Evolutionary conservation across 2,113 vertebrate species (phyloP).

Genomic region (Scomber scombrus): DNA sequence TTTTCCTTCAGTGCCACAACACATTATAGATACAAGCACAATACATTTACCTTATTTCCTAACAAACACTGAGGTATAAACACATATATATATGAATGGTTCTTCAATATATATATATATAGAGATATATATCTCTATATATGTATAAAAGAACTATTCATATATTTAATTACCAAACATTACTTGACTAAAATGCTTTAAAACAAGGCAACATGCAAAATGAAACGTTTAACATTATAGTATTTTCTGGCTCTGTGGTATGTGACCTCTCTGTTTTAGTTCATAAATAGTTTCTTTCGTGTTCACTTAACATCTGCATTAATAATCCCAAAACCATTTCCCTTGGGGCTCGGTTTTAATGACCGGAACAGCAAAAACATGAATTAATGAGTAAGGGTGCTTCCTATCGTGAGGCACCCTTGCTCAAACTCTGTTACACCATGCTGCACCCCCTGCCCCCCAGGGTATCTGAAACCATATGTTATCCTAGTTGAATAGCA

Average conservation of each 20-base stretch:
- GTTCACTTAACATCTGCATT: conserved; percentile 58
- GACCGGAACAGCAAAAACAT: conserved; percentile 60
- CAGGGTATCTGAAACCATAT: conserved; percentile 48
- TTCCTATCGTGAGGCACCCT: conserved; percentile 53
- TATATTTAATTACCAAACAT: not conserved
- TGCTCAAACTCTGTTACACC: conserved; percentile 21
- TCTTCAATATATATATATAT: too few species aligned
- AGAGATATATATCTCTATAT: too few species aligned
- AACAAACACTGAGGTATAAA: too few species aligned
- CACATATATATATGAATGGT: too few species aligned
- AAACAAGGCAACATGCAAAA: not conserved
- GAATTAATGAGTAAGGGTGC: conserved; percentile 61
- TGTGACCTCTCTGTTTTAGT: conserved; percentile 48
- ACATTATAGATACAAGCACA: too few species aligned
- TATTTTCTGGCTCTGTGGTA: conserved; percentile 10
- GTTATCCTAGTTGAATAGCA: conserved; percentile 4
- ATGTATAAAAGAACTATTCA: not conserved
- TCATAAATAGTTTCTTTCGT: conserved; percentile 53
- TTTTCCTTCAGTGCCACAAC: too few species aligned
- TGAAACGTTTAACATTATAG: too few species aligned
- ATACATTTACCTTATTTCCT: too few species aligned
- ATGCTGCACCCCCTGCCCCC: conserved; percentile 42
- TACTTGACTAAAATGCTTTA: not conserved
- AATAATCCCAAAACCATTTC: conserved; percentile 50
- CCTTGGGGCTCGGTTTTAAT: conserved; percentile 65